Evolutionary conservation across 53 echinoderm and acorn worm species (phyloP).

Genomic region (Glandiceps talaboti): DNA sequence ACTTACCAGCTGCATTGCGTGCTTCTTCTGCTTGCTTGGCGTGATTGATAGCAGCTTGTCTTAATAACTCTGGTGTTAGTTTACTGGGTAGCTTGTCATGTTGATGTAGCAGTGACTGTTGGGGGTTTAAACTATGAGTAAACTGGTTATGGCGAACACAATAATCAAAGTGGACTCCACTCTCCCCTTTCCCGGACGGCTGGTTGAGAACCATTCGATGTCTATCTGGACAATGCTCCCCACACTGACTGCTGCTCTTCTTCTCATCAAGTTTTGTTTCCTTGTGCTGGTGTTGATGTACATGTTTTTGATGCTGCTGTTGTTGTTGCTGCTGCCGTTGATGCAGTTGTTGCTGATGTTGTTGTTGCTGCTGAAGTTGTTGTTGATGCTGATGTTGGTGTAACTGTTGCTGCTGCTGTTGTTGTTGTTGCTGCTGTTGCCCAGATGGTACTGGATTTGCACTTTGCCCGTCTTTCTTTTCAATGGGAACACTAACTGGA

Average conservation of each 20-base stretch:
- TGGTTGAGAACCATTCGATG: background rate
- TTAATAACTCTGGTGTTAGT: slow-evolving; percentile 2
- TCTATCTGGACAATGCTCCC: background rate
- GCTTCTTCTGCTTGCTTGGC: background rate
- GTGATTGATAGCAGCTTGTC: slow-evolving; percentile 1
- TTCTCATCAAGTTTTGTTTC: background rate
- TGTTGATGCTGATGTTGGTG: slow-evolving; percentile 5
- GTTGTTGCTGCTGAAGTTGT: no score
- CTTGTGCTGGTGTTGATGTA: background rate
- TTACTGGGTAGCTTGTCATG: slow-evolving; percentile 1
- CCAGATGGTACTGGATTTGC: background rate
- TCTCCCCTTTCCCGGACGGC: background rate
- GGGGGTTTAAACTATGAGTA: background rate
- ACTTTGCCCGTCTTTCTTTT: background rate
- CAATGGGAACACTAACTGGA: slow-evolving; percentile 1
- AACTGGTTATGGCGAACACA: background rate
- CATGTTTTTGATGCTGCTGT: no score
- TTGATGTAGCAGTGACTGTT: background rate
- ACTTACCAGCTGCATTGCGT: background rate
- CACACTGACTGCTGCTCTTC: background rate
- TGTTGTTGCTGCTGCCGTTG: no score
- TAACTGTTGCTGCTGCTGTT: background rate
- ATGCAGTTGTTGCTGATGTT: no score
- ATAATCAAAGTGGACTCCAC: background rate
- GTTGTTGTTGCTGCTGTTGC: slow-evolving; percentile 4